phyloP scores from a whole-genome alignment of 2,113 vertebrate genomes.

The Hipposideros armiger region DNA sequence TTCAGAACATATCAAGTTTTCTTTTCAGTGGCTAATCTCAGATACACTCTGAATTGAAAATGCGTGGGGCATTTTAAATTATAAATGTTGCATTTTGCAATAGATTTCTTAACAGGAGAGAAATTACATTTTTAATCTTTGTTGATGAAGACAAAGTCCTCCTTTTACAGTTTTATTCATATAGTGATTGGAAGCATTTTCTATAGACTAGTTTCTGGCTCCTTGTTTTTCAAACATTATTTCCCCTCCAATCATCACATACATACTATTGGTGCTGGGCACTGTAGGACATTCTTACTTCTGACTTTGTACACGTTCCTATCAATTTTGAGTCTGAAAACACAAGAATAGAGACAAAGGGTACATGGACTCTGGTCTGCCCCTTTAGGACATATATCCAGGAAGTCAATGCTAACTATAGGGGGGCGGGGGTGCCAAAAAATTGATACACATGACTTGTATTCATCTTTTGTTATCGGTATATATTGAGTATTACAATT shows the following conservation, averaged over 20 bases:
- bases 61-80: background rate
- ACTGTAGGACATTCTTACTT: background rate
- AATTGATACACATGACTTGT: too few species aligned
- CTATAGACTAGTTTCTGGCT: background rate
- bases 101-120: background rate
- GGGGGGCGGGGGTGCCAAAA: too few species aligned
- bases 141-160: background rate
- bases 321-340: background rate
- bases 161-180: background rate
- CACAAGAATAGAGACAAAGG: background rate
- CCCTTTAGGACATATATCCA: background rate
- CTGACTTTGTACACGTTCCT: background rate
- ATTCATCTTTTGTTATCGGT: too few species aligned
- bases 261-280: background rate
- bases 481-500: too few species aligned
- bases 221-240: background rate
- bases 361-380: background rate
- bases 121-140: constrained; percentile 38
- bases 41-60: constrained; percentile 30
- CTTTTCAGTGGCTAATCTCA: constrained; percentile 8
- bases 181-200: background rate
- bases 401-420: background rate
- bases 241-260: background rate
- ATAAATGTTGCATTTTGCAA: background rate
- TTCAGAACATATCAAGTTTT: background rate